Conservation (phyloP, 1,140 invertebrate genomes). For the Cydia amplana region DNA sequence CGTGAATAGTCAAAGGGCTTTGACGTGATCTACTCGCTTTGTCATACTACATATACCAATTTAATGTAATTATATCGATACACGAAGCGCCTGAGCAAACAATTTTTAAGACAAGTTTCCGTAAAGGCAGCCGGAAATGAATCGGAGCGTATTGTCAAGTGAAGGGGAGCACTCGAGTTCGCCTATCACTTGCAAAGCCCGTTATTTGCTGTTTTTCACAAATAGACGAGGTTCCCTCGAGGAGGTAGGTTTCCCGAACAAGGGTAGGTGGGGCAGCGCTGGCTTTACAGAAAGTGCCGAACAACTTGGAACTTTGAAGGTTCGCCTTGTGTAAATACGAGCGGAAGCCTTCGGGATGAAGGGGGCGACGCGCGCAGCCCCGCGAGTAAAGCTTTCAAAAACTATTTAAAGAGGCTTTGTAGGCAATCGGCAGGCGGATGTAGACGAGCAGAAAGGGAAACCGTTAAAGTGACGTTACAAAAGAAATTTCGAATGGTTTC, state of each 20-base stretch:
- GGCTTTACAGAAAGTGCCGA: slow-evolving; percentile 47
- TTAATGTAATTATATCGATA: slow-evolving; percentile 36
- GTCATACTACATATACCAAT: slow-evolving; percentile 37
- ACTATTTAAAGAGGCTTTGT: slow-evolving; percentile 72
- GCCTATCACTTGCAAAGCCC: slow-evolving; percentile 64
- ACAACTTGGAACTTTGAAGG: slow-evolving; percentile 51
- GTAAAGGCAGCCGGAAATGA: slow-evolving; percentile 65
- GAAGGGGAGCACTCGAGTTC: slow-evolving; percentile 48
- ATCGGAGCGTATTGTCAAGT: slow-evolving; percentile 57
- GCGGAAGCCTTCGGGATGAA: slow-evolving; percentile 43
- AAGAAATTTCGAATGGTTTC: slow-evolving; percentile 14
- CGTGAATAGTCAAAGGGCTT: slow-evolving; percentile 65
- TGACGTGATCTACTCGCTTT: slow-evolving; percentile 48
- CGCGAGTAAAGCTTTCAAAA: slow-evolving; percentile 62
- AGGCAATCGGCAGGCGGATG: slow-evolving; percentile 50
- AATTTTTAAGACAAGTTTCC: slow-evolving; percentile 37
- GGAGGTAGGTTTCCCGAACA: slow-evolving; percentile 42
- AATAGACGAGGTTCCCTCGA: slow-evolving; percentile 49
- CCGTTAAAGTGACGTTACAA: slow-evolving; percentile 2
- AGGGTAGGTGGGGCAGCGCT: slow-evolving; percentile 38
- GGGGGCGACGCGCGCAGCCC: slow-evolving; percentile 44
- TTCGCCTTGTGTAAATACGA: slow-evolving; percentile 54
- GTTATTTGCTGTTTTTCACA: slow-evolving; percentile 68
- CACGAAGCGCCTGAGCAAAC: background rate
- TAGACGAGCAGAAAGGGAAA: slow-evolving; percentile 3